Percentiles rank a stretch among this genome's conserved stretches.
phyloP scores from a whole-genome alignment of 2,113 vertebrate species.

The Stegastes partitus region DNA sequence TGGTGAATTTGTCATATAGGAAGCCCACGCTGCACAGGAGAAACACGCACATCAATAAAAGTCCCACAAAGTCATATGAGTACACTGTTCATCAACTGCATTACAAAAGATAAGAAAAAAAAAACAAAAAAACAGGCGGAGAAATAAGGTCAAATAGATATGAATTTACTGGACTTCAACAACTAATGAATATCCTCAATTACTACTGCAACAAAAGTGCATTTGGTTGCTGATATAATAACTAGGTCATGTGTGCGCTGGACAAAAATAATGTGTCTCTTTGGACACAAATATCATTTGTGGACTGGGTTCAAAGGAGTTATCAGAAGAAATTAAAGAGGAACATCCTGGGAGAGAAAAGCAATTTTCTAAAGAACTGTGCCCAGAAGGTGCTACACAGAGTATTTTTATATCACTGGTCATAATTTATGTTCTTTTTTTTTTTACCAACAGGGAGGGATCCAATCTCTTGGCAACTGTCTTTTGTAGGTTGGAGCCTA shows the following conservation, averaged over 20 bases:
- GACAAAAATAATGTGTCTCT: conserved; percentile 49
- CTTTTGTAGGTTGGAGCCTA: not conserved
- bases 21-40: conserved; percentile 90
- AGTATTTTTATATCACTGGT: conserved; percentile 22
- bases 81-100: too few relatives aligned
- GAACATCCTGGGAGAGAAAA: conserved; percentile 27
- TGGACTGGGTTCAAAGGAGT: conserved; percentile 14
- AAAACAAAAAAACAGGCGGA: not conserved
- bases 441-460: not conserved
- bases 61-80: not conserved
- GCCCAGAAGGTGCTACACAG: conserved; percentile 1
- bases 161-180: not conserved
- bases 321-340: conserved; percentile 10
- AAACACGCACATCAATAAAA: conserved; percentile 21
- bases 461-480: not conserved
- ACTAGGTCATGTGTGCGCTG: conserved; percentile 15
- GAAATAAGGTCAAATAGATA: not conserved
- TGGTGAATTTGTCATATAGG: conserved; percentile 98
- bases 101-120: not conserved
- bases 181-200: not conserved
- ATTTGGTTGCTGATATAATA: conserved; percentile 13
- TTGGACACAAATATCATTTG: conserved; percentile 33
- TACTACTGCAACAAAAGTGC: not conserved
- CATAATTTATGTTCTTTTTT: not conserved
- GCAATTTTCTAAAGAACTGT: conserved; percentile 27